Evolutionary conservation across 2,797 vertebrate species (phyloP).

Genomic region (Acropternis orthonyx): DNA sequence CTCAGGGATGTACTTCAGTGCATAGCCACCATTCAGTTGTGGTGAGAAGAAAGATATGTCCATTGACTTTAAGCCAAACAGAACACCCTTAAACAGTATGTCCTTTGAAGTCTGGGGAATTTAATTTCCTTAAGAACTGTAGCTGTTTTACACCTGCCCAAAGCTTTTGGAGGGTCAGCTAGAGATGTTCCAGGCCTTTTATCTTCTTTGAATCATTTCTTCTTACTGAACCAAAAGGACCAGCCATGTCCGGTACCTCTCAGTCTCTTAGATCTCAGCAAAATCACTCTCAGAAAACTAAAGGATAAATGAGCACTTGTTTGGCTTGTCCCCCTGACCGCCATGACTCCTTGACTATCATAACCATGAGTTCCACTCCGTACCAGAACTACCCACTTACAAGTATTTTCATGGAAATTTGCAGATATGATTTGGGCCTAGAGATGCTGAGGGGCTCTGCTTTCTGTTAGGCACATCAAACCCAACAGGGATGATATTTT

Average conservation of each 20-base stretch:
- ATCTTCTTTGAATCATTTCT: neutral
- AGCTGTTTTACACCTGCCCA: neutral
- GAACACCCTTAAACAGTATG: neutral
- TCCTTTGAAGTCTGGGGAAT: neutral
- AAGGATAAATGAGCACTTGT: neutral
- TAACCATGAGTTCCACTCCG: neutral
- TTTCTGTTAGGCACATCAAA: neutral
- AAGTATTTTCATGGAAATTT: neutral
- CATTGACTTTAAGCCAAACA: neutral
- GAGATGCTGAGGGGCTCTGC: neutral
- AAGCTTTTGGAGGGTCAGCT: neutral
- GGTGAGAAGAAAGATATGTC: neutral
- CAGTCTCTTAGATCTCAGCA: neutral
- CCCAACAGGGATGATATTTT: neutral
- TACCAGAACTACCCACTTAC: neutral
- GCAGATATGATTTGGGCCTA: neutral
- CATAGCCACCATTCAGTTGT: rapidly evolving
- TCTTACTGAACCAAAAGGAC: neutral
- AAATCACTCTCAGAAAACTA: neutral
- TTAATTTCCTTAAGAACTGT: neutral
- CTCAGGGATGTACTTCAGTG: neutral
- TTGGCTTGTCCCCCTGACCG: neutral
- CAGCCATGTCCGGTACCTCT: neutral
- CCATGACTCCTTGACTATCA: rapidly evolving
- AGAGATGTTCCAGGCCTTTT: neutral